Evolutionary conservation across 2,888 invertebrate species (phyloP), one percentile per base, ranked within the genome.

Genomic region (Habroteleia sp.): DNA sequence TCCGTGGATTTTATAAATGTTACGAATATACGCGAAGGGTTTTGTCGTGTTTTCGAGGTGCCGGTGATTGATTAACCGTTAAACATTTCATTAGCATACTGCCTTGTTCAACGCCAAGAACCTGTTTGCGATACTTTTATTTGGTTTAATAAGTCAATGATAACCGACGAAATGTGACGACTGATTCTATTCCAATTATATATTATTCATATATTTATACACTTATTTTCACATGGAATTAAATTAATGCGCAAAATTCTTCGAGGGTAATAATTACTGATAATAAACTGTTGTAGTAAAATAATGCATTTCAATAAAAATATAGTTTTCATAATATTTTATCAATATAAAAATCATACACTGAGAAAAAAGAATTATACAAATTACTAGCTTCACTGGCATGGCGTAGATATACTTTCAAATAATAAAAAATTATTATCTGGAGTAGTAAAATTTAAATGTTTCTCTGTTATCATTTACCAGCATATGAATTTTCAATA

Each of bases 1-100:
- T 50, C 31, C 20, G 50, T 50, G 37, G 41, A 62, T 72, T 72
- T 48, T 44, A 58, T 65, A 50, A 58, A 50, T 48, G 44, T 44
- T 63, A 29, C 27, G 37, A 37, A 14, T 54, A 20, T 23, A 71
- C 29, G 41, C 27, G 42, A 42, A 52, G 42, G 71, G 56, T 63
- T 63, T 56, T 63, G 63, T 56, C 63, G 56, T 63, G 54, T 72
- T 72, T 72, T 72, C 63, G 56, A 48, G 63, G 63, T 54, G 71
- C 62, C 50, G 5, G 56, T 56, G 63, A 72, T 72, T 56, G 54
- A 50, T 54, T 62, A 39, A 71, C 54, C 46, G 54, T 44, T 60
- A 44, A 60, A 60, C 42, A 33, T 46, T 63, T 62, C 62, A 71
- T 71, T 71, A 71, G 54, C 71, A 71, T 71, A 62, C 27, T 39